Percentiles rank a stretch among this genome's conserved stretches.
Conservation (phyloP, 2,113 vertebrate genomes). For the Murina feae region DNA sequence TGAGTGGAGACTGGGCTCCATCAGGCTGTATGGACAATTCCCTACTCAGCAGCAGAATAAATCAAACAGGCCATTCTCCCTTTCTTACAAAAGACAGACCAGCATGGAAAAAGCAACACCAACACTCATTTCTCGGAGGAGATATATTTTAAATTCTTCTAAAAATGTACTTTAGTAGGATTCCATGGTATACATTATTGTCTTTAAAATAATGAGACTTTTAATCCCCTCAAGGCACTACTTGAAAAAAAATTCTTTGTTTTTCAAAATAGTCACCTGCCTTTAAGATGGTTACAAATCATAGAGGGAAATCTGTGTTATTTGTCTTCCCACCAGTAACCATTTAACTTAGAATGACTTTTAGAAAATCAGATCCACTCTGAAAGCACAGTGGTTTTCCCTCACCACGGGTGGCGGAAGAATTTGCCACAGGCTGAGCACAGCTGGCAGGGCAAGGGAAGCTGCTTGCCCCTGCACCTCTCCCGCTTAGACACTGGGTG, state of each 20-base stretch:
- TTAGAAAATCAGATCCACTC: not conserved
- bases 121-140: not conserved
- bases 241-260: not conserved
- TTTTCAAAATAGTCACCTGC: not conserved
- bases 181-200: not conserved
- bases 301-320: not conserved
- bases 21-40: not conserved
- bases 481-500: slow-evolving; percentile 79
- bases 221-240: not conserved
- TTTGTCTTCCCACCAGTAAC: not conserved
- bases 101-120: not conserved
- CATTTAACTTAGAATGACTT: not conserved
- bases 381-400: not conserved
- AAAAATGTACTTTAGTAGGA: not conserved
- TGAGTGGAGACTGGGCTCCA: not conserved
- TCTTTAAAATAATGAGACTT: not conserved
- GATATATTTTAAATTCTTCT: not conserved
- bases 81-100: not conserved
- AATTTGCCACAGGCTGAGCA: not conserved
- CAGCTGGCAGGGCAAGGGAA: accelerated
- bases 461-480: not conserved
- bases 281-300: not conserved
- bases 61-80: not conserved
- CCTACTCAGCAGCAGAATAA: not conserved
- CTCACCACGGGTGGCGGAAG: not conserved